phyloP scores from a whole-genome alignment of 2,888 invertebrate genomes.

The Gibbula magus region DNA sequence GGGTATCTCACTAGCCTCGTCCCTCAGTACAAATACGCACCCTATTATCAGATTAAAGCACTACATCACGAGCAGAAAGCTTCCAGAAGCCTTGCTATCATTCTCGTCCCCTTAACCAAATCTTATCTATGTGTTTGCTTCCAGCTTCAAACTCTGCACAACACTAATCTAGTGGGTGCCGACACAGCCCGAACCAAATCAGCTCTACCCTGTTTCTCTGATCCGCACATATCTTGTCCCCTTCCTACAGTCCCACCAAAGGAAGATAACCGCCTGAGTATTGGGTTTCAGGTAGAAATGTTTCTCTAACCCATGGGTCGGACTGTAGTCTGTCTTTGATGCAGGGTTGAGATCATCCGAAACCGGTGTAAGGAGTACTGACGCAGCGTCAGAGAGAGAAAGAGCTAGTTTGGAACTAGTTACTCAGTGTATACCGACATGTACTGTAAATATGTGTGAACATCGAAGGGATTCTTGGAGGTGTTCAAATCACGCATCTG shows the following conservation, averaged over 20 bases:
- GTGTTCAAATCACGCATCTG: too few relatives aligned
- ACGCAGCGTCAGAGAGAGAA: too few relatives aligned
- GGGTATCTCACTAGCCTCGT: background rate
- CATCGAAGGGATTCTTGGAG: too few relatives aligned
- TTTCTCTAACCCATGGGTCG: background rate
- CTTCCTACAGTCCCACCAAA: background rate
- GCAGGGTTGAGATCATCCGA: background rate
- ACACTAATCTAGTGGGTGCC: background rate
- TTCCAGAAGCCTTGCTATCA: conserved; percentile 1
- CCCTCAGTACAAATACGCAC: background rate
- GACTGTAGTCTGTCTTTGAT: background rate
- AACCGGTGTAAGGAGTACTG: too few relatives aligned
- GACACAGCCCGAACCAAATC: background rate
- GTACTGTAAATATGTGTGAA: too few relatives aligned
- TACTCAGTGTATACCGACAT: too few relatives aligned
- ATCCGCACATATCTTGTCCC: background rate
- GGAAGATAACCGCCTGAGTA: background rate
- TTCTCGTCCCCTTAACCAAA: background rate
- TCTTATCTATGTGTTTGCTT: background rate
- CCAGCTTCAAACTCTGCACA: background rate
- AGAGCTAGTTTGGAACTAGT: too few relatives aligned
- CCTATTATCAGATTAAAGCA: background rate
- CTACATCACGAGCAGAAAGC: background rate
- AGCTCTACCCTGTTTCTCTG: background rate
- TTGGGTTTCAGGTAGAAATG: background rate